A percentile compares a stretch with the other conserved stretches of the same genome.
Evolutionary conservation across 1,140 invertebrate genomes (phyloP).

Genomic region (Drosophila lini): DNA sequence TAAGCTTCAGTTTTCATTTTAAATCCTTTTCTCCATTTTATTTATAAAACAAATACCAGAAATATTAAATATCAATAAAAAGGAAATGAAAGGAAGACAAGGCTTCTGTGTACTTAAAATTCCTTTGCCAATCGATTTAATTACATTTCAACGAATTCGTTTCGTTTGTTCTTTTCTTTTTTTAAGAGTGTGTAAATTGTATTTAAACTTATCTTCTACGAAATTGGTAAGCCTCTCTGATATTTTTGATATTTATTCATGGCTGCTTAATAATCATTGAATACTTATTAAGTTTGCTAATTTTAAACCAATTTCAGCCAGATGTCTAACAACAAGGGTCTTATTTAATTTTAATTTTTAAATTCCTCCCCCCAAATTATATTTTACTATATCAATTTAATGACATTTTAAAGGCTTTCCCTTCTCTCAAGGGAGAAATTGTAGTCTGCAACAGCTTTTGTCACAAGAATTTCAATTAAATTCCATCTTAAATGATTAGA

Average conservation of each 20-base stretch:
- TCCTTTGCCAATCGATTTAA: constrained; percentile 31
- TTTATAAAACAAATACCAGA: constrained; percentile 11
- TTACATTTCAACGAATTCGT: constrained; percentile 23
- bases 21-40: background rate
- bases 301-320: constrained; percentile 44
- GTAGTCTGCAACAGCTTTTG: constrained; percentile 12
- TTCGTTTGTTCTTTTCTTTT: constrained; percentile 8
- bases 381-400: constrained; percentile 21
- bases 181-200: background rate
- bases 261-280: constrained; percentile 26
- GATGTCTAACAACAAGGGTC: constrained; percentile 11
- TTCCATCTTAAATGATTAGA: constrained; percentile 54
- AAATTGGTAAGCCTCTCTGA: constrained; percentile 7
- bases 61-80: constrained; percentile 43
- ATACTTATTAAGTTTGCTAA: constrained; percentile 33
- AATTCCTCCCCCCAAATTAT: background rate
- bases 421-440: constrained; percentile 1
- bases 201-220: constrained; percentile 1
- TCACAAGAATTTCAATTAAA: constrained; percentile 49
- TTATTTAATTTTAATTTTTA: constrained; percentile 18
- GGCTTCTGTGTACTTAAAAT: background rate
- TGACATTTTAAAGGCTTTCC: constrained; percentile 26
- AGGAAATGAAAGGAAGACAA: constrained; percentile 8
- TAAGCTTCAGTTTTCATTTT: background rate
- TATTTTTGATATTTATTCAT: constrained; percentile 14